Conservation (phyloP, 1,140 invertebrate species). For the Amphibalanus amphitrite region DNA sequence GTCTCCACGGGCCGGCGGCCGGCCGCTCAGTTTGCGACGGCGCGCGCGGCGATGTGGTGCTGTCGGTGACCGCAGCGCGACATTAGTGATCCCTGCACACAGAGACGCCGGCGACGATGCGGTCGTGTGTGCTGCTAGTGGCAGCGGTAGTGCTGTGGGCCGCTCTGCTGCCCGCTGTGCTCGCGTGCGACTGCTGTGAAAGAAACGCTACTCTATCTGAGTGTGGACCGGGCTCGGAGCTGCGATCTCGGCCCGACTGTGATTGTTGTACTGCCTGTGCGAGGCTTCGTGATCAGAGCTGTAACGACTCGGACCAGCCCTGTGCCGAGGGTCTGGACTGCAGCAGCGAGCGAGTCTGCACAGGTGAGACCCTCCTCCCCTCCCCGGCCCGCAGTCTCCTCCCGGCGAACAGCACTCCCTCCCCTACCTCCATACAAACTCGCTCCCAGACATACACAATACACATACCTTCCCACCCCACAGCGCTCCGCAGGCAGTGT, state of each 20-base stretch:
- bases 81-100: neutral
- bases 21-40: neutral
- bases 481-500: too few species aligned
- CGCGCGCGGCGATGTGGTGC: neutral
- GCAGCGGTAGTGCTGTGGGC: too few species aligned
- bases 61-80: neutral
- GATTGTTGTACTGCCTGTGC: neutral
- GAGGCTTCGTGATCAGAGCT: neutral
- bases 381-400: too few species aligned
- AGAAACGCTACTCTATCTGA: neutral
- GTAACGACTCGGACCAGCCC: neutral
- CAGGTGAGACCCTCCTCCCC: neutral
- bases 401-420: too few species aligned
- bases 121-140: neutral
- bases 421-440: too few species aligned
- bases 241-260: neutral
- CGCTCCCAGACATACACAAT: too few species aligned
- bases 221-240: neutral
- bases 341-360: neutral
- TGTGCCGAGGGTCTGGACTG: neutral
- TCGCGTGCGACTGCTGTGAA: neutral
- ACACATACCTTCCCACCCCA: too few species aligned
- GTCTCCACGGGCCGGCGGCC: neutral
- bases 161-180: neutral
- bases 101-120: neutral